phyloP scores from a whole-genome alignment of 2,113 vertebrate species.

The Colossoma macropomum region DNA sequence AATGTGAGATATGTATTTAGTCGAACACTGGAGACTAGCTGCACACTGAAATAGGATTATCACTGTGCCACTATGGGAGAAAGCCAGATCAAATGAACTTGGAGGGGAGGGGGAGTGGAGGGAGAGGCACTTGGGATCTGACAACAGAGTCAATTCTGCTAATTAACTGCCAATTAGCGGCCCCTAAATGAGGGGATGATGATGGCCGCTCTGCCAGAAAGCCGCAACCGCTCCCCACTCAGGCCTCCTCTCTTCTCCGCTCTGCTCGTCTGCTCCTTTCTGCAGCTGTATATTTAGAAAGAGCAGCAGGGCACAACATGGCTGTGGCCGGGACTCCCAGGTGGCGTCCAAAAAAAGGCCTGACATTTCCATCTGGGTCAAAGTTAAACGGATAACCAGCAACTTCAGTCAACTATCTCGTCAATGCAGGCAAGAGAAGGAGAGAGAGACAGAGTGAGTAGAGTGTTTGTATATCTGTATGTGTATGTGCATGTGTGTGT shows the following conservation, averaged over 20 bases:
- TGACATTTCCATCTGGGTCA: slow-evolving; percentile 82
- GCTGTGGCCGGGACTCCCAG: slow-evolving; percentile 71
- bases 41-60: slow-evolving; percentile 78
- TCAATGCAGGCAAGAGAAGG: slow-evolving; percentile 21
- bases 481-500: not conserved
- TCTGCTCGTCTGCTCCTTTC: slow-evolving; percentile 53
- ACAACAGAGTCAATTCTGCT: slow-evolving; percentile 95
- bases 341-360: slow-evolving; percentile 76
- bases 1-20: slow-evolving; percentile 63
- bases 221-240: slow-evolving; percentile 55
- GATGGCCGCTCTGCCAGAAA: slow-evolving; percentile 83
- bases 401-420: slow-evolving; percentile 68
- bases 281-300: slow-evolving; percentile 78
- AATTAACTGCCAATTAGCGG: slow-evolving; percentile 96
- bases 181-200: slow-evolving; percentile 96
- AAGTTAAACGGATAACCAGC: slow-evolving; percentile 76
- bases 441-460: not conserved
- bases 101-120: slow-evolving; percentile 62
- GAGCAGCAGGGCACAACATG: slow-evolving; percentile 70
- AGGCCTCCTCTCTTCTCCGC: slow-evolving; percentile 22
- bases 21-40: slow-evolving; percentile 63
- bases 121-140: slow-evolving; percentile 81
- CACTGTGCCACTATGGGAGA: slow-evolving; percentile 79
- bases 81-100: slow-evolving; percentile 87
- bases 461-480: slow-evolving; percentile 11